A percentile compares a stretch with the other conserved stretches of the same genome.
Evolutionary conservation across 2,797 vertebrate species (phyloP).

Genomic region (Eulemur rubriventer): DNA sequence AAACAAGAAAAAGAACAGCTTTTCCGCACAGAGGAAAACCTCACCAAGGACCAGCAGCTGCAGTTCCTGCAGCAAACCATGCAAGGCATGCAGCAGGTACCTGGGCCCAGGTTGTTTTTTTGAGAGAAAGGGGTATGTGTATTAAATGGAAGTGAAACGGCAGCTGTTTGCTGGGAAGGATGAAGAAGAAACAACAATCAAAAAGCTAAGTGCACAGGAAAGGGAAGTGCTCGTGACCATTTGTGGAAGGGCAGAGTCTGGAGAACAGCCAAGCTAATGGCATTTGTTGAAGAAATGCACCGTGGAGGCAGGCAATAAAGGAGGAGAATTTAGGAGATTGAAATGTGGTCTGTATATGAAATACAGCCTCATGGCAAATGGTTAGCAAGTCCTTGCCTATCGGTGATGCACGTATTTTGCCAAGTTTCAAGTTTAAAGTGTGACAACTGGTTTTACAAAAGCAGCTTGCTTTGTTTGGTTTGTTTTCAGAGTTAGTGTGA

Average conservation of each 20-base stretch:
- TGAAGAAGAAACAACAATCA: background rate
- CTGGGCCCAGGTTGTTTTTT: background rate
- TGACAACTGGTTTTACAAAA: background rate
- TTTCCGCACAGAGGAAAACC: constrained; percentile 89
- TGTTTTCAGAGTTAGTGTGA: background rate
- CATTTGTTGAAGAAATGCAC: background rate
- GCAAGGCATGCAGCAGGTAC: constrained; percentile 97
- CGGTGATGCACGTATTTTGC: background rate
- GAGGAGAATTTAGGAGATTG: background rate
- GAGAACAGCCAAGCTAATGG: background rate
- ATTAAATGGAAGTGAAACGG: rapidly evolving
- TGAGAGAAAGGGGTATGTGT: background rate
- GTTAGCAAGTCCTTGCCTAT: background rate
- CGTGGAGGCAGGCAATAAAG: background rate
- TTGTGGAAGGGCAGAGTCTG: background rate
- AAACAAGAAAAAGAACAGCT: constrained; percentile 92
- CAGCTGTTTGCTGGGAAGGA: background rate
- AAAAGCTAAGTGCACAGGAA: background rate
- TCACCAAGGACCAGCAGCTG: constrained; percentile 91
- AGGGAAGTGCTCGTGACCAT: background rate
- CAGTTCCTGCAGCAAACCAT: constrained; percentile 95
- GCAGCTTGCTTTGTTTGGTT: background rate
- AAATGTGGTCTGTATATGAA: rapidly evolving
- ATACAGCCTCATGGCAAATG: background rate
- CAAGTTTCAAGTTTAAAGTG: background rate